These are phyloP conservation scores for Idaea aversata DNA, from an alignment of 2,888 invertebrate species.

Conservation along the genomic window DNA sequence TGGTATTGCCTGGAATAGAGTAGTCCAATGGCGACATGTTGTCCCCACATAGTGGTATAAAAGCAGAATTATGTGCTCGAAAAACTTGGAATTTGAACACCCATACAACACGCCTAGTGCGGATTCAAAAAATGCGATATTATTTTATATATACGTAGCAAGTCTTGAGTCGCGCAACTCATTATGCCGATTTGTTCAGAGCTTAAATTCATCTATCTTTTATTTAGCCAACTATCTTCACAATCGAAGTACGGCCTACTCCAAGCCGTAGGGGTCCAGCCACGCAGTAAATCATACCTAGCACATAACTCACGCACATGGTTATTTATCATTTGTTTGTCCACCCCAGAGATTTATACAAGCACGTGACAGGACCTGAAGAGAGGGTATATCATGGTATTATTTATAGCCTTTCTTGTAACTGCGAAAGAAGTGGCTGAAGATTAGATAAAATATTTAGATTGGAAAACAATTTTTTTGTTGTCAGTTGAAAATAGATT, in stretches of 20 bases:
- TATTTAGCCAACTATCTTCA: neutral
- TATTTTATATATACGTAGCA: neutral
- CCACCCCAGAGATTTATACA: slow-evolving; percentile 61
- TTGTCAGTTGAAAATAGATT: neutral
- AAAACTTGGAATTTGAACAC: too few relatives aligned
- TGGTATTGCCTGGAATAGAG: too few relatives aligned
- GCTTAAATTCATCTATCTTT: neutral
- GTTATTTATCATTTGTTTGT: slow-evolving; percentile 72
- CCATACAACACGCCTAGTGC: too few relatives aligned
- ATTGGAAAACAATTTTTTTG: neutral
- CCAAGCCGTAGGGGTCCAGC: slow-evolving; percentile 26
- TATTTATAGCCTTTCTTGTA: slow-evolving; percentile 41
- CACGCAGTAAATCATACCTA: slow-evolving; percentile 54
- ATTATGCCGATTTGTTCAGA: neutral
- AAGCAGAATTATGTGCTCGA: too few relatives aligned
- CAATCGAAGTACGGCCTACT: neutral
- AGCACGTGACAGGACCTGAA: slow-evolving; percentile 26
- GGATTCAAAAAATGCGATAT: neutral
- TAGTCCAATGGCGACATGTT: too few relatives aligned
- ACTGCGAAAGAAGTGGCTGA: neutral
- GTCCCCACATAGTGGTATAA: too few relatives aligned
- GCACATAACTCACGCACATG: slow-evolving; percentile 56
- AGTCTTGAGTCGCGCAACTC: neutral
- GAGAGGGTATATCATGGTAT: slow-evolving; percentile 41
- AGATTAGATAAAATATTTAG: neutral